phyloP scores from a whole-genome alignment of 2,113 vertebrate species.

The Halcyon malimbica region DNA sequence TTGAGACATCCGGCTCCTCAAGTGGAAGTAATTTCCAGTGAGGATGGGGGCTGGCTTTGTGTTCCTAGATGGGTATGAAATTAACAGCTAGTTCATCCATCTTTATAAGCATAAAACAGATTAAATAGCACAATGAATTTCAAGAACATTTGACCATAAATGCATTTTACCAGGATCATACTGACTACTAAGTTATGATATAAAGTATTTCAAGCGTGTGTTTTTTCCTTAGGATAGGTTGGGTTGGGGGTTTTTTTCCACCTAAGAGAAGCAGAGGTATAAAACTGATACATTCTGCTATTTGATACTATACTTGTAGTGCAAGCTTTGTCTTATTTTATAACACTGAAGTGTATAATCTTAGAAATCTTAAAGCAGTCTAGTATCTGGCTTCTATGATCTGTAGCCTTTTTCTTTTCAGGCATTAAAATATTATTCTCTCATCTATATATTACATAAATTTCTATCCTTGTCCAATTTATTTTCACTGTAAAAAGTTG shows the following conservation, averaged over 20 bases:
- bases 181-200: not conserved
- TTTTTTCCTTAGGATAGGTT: not conserved
- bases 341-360: not conserved
- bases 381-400: not conserved
- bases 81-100: not conserved
- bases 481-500: not conserved
- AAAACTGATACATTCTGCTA: not conserved
- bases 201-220: not conserved
- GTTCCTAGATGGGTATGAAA: slow-evolving; percentile 26
- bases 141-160: not conserved
- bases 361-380: not conserved
- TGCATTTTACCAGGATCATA: not conserved
- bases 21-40: not conserved
- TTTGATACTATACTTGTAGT: not conserved
- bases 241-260: not conserved
- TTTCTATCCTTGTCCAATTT: not conserved
- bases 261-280: accelerated
- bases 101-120: not conserved
- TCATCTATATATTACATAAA: not conserved
- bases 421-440: not conserved
- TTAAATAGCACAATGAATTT: not conserved
- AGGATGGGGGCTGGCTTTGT: not conserved
- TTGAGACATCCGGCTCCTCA: slow-evolving; percentile 60
- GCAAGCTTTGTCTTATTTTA: not conserved
- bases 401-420: not conserved